phyloP scores from a whole-genome alignment of 53 echinoderm and acorn worm genomes.

The Crossaster papposus region DNA sequence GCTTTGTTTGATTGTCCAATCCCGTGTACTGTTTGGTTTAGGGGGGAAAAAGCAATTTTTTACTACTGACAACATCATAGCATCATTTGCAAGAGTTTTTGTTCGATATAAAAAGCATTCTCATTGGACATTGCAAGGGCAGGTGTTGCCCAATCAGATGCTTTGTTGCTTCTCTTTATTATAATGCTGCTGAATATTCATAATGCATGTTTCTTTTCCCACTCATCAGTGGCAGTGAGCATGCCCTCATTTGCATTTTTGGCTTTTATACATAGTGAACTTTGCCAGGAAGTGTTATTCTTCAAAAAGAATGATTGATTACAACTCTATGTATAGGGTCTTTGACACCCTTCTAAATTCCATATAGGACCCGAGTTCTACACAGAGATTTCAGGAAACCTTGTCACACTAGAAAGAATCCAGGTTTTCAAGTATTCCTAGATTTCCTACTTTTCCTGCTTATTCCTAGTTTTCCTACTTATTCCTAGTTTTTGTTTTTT shows the following conservation, averaged over 20 bases:
- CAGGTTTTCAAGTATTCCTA: too few relatives aligned
- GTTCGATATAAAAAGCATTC: background rate
- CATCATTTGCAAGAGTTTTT: background rate
- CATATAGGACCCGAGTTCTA: too few relatives aligned
- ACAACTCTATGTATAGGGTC: too few relatives aligned
- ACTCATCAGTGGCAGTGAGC: conserved; percentile 14
- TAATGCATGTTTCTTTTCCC: background rate
- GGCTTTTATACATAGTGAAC: background rate
- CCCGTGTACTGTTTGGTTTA: background rate
- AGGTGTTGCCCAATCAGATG: conserved; percentile 33
- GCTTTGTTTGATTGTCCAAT: conserved; percentile 25
- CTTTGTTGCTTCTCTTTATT: conserved; percentile 11
- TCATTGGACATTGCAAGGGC: conserved; percentile 15
- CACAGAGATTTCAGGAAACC: too few relatives aligned
- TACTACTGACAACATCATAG: background rate
- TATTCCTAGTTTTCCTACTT: too few relatives aligned
- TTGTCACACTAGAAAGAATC: too few relatives aligned
- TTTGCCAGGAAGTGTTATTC: background rate
- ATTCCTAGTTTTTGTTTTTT: too few relatives aligned
- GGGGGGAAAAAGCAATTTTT: background rate
- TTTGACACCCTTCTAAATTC: too few relatives aligned
- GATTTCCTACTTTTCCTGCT: too few relatives aligned
- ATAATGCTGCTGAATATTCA: background rate
- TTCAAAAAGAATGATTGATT: background rate
- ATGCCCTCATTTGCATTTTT: conserved; percentile 17